phyloP scores from a whole-genome alignment of 2,888 invertebrate species.

The Erannis defoliaria region DNA sequence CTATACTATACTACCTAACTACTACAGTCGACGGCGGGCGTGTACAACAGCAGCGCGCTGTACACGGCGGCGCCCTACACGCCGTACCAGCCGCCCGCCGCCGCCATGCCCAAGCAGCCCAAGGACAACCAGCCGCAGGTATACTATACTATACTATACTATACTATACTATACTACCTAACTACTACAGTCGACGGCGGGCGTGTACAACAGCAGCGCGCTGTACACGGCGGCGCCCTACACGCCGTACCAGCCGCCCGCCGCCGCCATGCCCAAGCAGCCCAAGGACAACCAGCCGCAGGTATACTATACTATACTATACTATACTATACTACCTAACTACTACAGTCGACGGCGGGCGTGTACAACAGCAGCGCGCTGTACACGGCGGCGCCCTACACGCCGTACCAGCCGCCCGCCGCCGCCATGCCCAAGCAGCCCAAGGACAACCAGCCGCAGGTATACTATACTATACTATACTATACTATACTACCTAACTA shows the following conservation, averaged over 20 bases:
- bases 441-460: slow-evolving; percentile 51
- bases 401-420: slow-evolving; percentile 46
- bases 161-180: background rate
- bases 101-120: slow-evolving; percentile 43
- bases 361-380: slow-evolving; percentile 79
- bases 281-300: slow-evolving; percentile 50
- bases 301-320: slow-evolving; percentile 35
- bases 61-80: slow-evolving; percentile 74
- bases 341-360: slow-evolving; percentile 71
- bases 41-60: slow-evolving; percentile 77
- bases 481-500: background rate
- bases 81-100: slow-evolving; percentile 47
- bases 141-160: background rate
- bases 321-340: background rate
- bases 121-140: slow-evolving; percentile 53
- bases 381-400: slow-evolving; percentile 74
- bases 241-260: slow-evolving; percentile 48
- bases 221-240: slow-evolving; percentile 76
- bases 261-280: slow-evolving; percentile 42
- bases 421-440: slow-evolving; percentile 44
- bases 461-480: slow-evolving; percentile 14
- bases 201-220: slow-evolving; percentile 77
- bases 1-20: background rate
- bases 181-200: slow-evolving; percentile 72
- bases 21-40: slow-evolving; percentile 71